Base-by-base conservation (phyloP, 2,888 invertebrate genomes). In the Drosophila recens region DNA sequence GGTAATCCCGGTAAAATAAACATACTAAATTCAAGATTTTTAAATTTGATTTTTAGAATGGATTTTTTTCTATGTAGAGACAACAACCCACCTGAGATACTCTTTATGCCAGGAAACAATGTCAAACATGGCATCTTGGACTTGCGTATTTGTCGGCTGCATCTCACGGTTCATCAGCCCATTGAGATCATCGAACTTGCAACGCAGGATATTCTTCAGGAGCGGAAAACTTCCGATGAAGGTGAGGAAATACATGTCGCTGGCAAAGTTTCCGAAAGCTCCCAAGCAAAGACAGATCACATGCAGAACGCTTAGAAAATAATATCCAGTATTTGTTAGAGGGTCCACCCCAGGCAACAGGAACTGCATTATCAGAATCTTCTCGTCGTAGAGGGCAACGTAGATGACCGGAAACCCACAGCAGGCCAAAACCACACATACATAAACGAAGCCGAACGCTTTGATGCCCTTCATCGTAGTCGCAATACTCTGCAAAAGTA, bases 131-230 rank as follows among this genome's bases (percentile, higher is more conserved):
- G 30, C 30, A 15, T 20, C 17, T 17, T 15, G 57, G 10, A 65
- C 11, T 17, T 43, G 4, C 8, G 3, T 6, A 2, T 13, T n/a
- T 10, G 27, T 34, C 11, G 66, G 15, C 46, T 45, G 45, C 2
- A 6, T 23, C 11, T 51, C 8, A 30, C 40, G 38, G 4, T 38
- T 13, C 11, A 65, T 4, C 2, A 67, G 6, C 6, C 23, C 27
- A 23, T 76, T 79, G 4, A 85, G n/a, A 9, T 81, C 69, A 27
- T 70, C 54, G 20, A 77, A 79, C 52, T 81, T 86, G 11, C 73
- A 53, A 0, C 56, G 54, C 6, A 86, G 46, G 27, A 86, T 72
- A 45, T 86, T 75, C 46, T 78, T 85, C 0, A 75, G 27, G 6
- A 86, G 45, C 1, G 80, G 78, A 9, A 80, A 62, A 43, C 77